Percentiles rank a stretch among this genome's conserved stretches.
These are phyloP conservation scores for Semibalanus balanoides DNA, from an alignment of 1,140 invertebrate species.

Conservation along the genomic window DNA sequence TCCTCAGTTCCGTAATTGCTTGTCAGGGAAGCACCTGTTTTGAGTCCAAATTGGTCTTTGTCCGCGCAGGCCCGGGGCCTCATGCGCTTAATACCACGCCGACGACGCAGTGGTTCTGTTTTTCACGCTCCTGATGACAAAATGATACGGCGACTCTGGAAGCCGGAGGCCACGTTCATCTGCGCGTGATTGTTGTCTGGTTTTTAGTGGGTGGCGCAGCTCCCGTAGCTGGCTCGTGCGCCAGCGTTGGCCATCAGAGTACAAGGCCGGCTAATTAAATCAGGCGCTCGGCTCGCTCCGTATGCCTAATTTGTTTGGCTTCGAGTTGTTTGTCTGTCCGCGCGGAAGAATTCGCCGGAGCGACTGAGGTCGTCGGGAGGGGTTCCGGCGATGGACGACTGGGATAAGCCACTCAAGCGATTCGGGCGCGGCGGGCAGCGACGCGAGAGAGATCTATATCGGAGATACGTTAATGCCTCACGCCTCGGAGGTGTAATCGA, in stretches of 20 bases:
- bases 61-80: background rate
- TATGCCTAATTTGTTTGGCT: background rate
- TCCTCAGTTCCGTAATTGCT: too few species aligned
- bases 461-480: too few species aligned
- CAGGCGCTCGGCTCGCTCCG: background rate
- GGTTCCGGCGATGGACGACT: too few species aligned
- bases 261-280: background rate
- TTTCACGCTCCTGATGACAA: background rate
- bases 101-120: background rate
- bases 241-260: too few species aligned
- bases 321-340: background rate
- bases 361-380: too few species aligned
- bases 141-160: background rate
- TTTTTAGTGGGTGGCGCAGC: too few species aligned
- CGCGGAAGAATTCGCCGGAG: background rate
- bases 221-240: background rate
- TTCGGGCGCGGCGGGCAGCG: too few species aligned
- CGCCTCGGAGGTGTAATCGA: too few species aligned
- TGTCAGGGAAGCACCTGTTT: too few species aligned
- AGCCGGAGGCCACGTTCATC: background rate
- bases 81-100: background rate
- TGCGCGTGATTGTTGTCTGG: background rate
- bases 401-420: too few species aligned
- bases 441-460: too few species aligned
- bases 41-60: background rate